Evolutionary conservation across 2,888 invertebrate species (phyloP).

Genomic region (Drosophila nr. fundita): DNA sequence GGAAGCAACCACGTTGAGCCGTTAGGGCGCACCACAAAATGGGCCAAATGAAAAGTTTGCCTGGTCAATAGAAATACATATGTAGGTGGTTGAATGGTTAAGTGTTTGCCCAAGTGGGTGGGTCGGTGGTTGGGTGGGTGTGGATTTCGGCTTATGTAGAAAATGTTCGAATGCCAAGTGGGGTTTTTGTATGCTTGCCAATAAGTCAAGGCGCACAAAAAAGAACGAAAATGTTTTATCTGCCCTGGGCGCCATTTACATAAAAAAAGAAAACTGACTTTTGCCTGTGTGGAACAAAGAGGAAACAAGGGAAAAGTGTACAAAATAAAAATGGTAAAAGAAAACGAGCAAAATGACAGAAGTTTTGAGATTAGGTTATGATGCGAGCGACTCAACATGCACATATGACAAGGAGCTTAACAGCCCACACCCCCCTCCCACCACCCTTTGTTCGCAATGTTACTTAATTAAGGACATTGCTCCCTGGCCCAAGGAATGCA

Average conservation of each 20-base stretch:
- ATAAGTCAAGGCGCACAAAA: constrained; percentile 60
- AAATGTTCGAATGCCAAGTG: constrained; percentile 55
- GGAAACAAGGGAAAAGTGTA: constrained; percentile 19
- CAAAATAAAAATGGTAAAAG: background rate
- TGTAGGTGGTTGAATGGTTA: constrained; percentile 6
- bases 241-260: constrained; percentile 66
- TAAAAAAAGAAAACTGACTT: constrained; percentile 61
- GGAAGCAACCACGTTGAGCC: constrained; percentile 50
- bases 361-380: constrained; percentile 71
- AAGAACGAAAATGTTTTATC: constrained; percentile 65
- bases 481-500: constrained; percentile 69
- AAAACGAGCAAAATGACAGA: constrained; percentile 43
- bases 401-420: constrained; percentile 66
- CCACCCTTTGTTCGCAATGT: constrained; percentile 17
- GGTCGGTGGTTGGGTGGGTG: background rate
- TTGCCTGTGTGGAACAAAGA: constrained; percentile 18
- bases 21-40: constrained; percentile 56
- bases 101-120: constrained; percentile 2
- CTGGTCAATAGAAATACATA: constrained; percentile 47
- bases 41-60: constrained; percentile 57
- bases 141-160: constrained; percentile 9
- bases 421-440: background rate
- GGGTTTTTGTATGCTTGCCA: constrained; percentile 65
- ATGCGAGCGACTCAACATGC: constrained; percentile 48
- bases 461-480: constrained; percentile 77